phyloP scores from a whole-genome alignment of 1,140 invertebrate species.

The Pachypsylla venusta region DNA sequence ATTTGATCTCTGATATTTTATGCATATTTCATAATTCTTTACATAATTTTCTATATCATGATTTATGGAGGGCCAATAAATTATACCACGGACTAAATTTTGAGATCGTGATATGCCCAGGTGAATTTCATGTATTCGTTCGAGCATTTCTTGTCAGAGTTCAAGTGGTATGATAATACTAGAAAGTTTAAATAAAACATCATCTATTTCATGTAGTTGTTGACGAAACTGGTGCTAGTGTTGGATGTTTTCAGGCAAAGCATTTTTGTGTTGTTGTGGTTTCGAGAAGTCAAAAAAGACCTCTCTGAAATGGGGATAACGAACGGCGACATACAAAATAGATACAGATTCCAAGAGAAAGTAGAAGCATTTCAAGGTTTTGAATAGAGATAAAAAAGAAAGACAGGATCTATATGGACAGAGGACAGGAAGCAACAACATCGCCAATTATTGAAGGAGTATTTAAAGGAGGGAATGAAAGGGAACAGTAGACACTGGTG shows the following conservation, averaged over 20 bases:
- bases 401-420: no score
- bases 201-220: constrained; percentile 27
- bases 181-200: constrained; percentile 28
- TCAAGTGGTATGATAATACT: constrained; percentile 29
- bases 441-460: no score
- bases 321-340: no score
- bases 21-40: constrained; percentile 29
- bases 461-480: no score
- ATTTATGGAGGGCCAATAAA: constrained; percentile 33
- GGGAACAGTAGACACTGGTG: no score
- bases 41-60: constrained; percentile 33
- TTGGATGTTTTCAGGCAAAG: constrained; percentile 18
- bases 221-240: constrained; percentile 27
- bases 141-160: constrained; percentile 28
- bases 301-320: no score
- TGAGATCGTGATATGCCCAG: constrained; percentile 32
- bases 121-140: constrained; percentile 32
- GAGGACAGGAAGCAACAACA: no score
- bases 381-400: no score
- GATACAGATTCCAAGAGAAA: no score
- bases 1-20: constrained; percentile 23
- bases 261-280: constrained; percentile 27
- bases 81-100: constrained; percentile 27
- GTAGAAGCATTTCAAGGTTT: no score
- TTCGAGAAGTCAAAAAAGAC: no score